A percentile compares a stretch with the other conserved stretches of the same genome.
Conservation (phyloP, 92 coral and sea anemone genomes). For the Umimayanthus chanpuru region DNA sequence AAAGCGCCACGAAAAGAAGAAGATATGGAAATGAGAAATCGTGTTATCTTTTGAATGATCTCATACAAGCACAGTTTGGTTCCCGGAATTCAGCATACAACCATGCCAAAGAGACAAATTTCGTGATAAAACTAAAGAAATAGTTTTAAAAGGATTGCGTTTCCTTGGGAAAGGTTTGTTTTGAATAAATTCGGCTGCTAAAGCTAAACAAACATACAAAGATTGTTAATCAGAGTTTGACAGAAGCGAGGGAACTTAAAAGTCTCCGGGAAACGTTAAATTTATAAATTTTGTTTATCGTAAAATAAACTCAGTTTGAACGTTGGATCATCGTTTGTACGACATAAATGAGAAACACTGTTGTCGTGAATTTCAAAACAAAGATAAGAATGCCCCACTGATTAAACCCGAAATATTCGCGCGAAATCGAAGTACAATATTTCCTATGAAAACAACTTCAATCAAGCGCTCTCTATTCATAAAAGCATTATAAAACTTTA, state of each 20-base stretch:
- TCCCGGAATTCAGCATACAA: neutral
- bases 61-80: neutral
- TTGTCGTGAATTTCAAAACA: slow-evolving; percentile 3
- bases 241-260: neutral
- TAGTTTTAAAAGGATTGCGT: slow-evolving; percentile 13
- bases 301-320: slow-evolving; percentile 10
- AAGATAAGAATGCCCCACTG: slow-evolving; percentile 15
- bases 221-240: slow-evolving; percentile 37
- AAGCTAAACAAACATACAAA: slow-evolving; percentile 33
- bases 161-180: slow-evolving; percentile 32
- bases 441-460: slow-evolving; percentile 2
- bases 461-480: slow-evolving; percentile 6
- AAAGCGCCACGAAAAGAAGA: neutral
- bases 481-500: neutral
- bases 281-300: neutral
- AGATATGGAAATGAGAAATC: neutral
- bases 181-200: slow-evolving; percentile 27
- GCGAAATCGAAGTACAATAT: neutral
- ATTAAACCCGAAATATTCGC: neutral
- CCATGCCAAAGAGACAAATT: slow-evolving; percentile 17
- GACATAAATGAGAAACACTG: neutral
- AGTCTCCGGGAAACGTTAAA: slow-evolving; percentile 38
- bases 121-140: slow-evolving; percentile 10
- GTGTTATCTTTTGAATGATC: neutral
- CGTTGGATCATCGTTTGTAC: neutral